Conservation (phyloP, 2,113 vertebrate genomes). For the Elephantulus edwardii region DNA sequence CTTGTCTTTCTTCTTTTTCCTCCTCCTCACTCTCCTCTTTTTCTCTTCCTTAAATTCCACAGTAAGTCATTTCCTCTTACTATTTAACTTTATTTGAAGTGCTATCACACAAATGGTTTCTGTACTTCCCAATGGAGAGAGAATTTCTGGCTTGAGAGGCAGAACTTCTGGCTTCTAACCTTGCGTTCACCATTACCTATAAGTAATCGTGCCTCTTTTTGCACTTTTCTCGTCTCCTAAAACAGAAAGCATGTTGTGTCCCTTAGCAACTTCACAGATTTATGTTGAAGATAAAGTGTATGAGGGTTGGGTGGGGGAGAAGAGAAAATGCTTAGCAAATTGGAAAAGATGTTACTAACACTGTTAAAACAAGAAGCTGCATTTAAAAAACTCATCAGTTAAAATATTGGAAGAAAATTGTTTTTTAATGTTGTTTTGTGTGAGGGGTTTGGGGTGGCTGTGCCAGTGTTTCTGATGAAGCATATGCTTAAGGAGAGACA, state of each 20-base stretch:
- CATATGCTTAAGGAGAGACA: conserved; percentile 66
- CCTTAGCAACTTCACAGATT: neutral
- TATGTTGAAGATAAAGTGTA: neutral
- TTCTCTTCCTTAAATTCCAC: neutral
- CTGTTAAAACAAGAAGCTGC: conserved; percentile 7
- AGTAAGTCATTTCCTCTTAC: neutral
- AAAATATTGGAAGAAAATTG: conserved; percentile 8
- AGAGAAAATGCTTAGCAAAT: neutral
- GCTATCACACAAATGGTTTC: neutral
- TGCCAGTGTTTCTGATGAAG: conserved; percentile 78
- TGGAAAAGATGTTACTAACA: conserved; percentile 1
- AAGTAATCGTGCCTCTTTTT: neutral
- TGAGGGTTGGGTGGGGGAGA: too few relatives aligned
- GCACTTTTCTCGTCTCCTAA: neutral
- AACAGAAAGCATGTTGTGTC: neutral
- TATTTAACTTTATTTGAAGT: conserved; percentile 16
- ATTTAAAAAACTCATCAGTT: conserved; percentile 26
- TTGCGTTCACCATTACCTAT: too few relatives aligned
- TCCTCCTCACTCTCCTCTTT: neutral
- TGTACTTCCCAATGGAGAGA: neutral
- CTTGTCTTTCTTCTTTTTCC: neutral
- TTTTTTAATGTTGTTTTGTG: conserved; percentile 56
- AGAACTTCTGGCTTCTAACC: neutral
- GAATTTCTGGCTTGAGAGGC: neutral
- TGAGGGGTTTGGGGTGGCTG: conserved; percentile 58